A percentile compares a stretch with the other conserved stretches of the same genome.
phyloP scores from a whole-genome alignment of 2,113 vertebrate species.

The Rutilus rutilus region DNA sequence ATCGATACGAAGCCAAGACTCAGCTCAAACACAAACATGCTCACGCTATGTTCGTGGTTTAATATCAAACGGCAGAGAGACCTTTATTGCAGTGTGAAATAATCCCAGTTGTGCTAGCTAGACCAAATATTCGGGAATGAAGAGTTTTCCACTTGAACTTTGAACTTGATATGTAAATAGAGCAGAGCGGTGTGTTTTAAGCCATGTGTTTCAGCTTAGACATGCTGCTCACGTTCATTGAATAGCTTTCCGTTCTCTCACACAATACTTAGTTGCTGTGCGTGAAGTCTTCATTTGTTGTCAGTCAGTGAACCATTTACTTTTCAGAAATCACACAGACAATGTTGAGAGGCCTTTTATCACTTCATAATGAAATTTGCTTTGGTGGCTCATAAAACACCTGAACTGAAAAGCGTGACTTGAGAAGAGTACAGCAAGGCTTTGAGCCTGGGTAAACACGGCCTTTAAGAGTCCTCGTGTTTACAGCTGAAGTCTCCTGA shows the following conservation, averaged over 20 bases:
- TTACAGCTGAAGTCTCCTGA: conserved; percentile 37
- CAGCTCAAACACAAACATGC: not conserved
- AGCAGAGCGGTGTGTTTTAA: conserved; percentile 31
- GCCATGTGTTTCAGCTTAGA: conserved; percentile 52
- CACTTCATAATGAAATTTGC: conserved; percentile 31
- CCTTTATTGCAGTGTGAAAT: not conserved
- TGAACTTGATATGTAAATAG: conserved; percentile 48
- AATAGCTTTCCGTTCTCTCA: conserved; percentile 35
- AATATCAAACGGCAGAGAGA: conserved; percentile 18
- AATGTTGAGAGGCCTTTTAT: conserved; percentile 22
- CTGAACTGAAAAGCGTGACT: conserved; percentile 18
- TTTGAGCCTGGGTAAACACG: conserved; percentile 17
- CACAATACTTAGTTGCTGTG: conserved; percentile 28
- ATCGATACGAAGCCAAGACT: not conserved
- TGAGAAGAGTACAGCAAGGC: not conserved
- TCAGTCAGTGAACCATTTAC: conserved; percentile 26
- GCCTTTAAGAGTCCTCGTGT: conserved; percentile 24
- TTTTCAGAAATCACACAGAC: conserved; percentile 14
- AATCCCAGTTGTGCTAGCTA: not conserved
- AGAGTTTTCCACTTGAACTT: conserved; percentile 51
- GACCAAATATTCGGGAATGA: conserved; percentile 32
- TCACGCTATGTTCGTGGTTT: not conserved
- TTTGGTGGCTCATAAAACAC: conserved; percentile 35
- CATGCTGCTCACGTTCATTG: conserved; percentile 27
- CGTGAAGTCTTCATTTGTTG: conserved; percentile 42